Base-by-base conservation (phyloP, 2,113 vertebrate species). In the Tupaia chinensis region DNA sequence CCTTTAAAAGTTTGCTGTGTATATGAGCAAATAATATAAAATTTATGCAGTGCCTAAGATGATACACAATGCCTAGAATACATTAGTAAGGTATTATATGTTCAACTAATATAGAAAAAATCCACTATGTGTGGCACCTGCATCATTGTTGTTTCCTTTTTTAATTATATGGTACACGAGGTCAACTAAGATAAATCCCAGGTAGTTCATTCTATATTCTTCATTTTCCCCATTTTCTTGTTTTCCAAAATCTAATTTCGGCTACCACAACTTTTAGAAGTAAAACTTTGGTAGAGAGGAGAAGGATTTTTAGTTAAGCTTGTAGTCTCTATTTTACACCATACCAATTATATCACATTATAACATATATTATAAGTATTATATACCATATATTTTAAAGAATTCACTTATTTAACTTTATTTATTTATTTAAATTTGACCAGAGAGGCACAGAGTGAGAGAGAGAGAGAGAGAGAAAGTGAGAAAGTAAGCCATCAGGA, bases 171-270 rank as follows among this genome's bases (percentile, higher is more conserved):
- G 61, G 25, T 58, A 19, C 2, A 53, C 16, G 68, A 5, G 16
- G 22, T 32, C 22, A 63, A 68, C 10, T 44, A n/a, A 82, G 0
- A 88, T 27, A 56, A 93, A 6, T 69, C 25, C 44, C 9, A 65
- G 68, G 68, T 7, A 34, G 9, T 29, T 70, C 70, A 20, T 63
- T 53, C 14, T 92, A 7, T 72, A 65, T n/a, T 90, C 27, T 34
- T 81, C 22, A 66, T 82, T 92, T 85, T 6, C 9, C 6, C 5
- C 22, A 87, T 86, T n/a, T 82, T 1, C 54, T 73, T 82, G 19
- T 56, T 93, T 60, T 82, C 56, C 88, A 89, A 93, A 77, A 14
- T 29, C 11, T 90, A 63, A 90, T 69, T 77, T 89, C 27, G 92
- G 23, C 10, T 94, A 11, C 14, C 9, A 23, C 9, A 61, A 6